These are phyloP conservation scores for Chymomyza amoena DNA, from an alignment of 2,888 invertebrate species.

Conservation along the genomic window DNA sequence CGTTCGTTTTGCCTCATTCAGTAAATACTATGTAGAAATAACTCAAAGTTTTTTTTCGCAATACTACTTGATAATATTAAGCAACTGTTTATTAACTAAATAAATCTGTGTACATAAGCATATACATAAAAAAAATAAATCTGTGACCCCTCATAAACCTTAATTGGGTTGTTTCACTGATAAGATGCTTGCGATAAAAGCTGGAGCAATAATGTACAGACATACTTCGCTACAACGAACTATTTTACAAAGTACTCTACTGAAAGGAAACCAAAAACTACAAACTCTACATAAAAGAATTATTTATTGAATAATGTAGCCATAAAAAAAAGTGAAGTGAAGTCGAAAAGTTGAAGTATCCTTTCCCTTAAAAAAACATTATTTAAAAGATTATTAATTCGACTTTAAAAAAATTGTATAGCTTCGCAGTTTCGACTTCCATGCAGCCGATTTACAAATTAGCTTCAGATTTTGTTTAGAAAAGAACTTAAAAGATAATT, in stretches of 20 bases:
- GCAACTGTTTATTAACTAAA: neutral
- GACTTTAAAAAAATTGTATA: too few species aligned
- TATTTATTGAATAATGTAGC: too few species aligned
- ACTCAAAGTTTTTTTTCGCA: neutral
- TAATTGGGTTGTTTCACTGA: conserved; percentile 18
- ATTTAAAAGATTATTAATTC: too few species aligned
- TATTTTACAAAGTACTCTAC: neutral
- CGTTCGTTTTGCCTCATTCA: neutral
- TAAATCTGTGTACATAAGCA: neutral
- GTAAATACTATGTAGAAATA: neutral
- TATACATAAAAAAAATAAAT: neutral
- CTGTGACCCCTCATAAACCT: neutral
- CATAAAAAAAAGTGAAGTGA: too few species aligned
- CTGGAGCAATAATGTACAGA: neutral
- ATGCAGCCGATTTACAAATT: too few species aligned
- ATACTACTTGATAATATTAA: neutral
- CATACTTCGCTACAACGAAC: neutral
- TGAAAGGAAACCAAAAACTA: too few species aligned
- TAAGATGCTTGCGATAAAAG: conserved; percentile 8
- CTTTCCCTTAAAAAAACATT: too few species aligned
- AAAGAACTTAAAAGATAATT: too few species aligned
- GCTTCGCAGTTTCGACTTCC: too few species aligned
- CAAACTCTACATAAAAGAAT: too few species aligned
- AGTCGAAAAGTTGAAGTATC: too few species aligned
- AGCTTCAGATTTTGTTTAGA: too few species aligned